Evolutionary conservation across 2,888 invertebrate species (phyloP).

Genomic region (Psylliodes chrysocephalus): DNA sequence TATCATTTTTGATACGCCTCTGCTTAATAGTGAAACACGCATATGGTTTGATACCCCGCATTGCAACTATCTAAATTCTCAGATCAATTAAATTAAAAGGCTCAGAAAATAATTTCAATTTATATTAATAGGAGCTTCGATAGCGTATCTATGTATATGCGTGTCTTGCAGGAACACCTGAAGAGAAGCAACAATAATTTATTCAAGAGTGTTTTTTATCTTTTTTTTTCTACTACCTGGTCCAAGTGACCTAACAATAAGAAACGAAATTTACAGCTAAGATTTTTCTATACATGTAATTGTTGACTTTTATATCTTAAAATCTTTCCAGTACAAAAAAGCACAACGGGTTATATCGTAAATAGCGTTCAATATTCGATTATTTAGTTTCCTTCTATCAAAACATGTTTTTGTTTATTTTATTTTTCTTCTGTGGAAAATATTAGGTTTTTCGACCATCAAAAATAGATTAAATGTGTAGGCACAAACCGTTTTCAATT

Average conservation of each 20-base stretch:
- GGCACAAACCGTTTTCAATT: too few relatives aligned
- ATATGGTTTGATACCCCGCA: neutral
- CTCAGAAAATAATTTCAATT: neutral
- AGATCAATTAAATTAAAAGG: neutral
- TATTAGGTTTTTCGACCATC: too few relatives aligned
- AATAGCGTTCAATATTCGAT: too few relatives aligned
- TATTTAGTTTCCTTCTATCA: too few relatives aligned
- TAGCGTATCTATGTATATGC: neutral
- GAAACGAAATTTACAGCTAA: neutral
- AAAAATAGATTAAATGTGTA: too few relatives aligned
- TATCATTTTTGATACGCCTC: too few relatives aligned
- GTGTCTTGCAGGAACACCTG: constrained; percentile 2
- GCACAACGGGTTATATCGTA: too few relatives aligned
- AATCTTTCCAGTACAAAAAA: too few relatives aligned
- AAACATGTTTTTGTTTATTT: too few relatives aligned
- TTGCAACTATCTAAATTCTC: neutral
- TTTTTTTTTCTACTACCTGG: neutral
- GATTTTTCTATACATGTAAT: neutral
- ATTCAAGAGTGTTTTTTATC: neutral
- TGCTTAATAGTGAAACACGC: too few relatives aligned
- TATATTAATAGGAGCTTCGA: neutral
- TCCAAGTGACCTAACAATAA: neutral
- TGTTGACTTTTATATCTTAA: too few relatives aligned
- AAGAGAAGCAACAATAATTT: neutral
- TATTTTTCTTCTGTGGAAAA: too few relatives aligned